phyloP scores from a whole-genome alignment of 2,113 vertebrate species.

The Eulemur macaco region DNA sequence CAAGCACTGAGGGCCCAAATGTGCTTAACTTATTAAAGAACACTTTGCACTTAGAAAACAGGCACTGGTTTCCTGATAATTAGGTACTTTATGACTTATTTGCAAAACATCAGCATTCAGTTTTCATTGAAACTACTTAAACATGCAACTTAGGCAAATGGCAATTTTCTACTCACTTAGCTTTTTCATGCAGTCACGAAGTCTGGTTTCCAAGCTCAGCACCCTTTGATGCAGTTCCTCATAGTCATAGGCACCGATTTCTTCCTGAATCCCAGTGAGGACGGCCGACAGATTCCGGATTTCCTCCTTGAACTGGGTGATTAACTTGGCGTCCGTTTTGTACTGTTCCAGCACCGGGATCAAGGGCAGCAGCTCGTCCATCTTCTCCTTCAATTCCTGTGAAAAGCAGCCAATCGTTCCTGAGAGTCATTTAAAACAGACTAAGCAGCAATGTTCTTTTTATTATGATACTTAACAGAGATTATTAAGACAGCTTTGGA shows the following conservation, averaged over 20 bases:
- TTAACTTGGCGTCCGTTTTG: slow-evolving; percentile 96
- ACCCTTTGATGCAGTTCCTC: slow-evolving; percentile 96
- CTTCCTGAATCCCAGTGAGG: slow-evolving; percentile 95
- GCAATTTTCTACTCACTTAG: slow-evolving; percentile 91
- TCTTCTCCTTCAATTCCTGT: slow-evolving; percentile 97
- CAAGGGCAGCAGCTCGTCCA: slow-evolving; percentile 96
- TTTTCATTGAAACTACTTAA: not conserved
- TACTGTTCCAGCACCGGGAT: slow-evolving; percentile 99
- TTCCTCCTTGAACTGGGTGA: slow-evolving; percentile 98
- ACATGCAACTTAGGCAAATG: not conserved
- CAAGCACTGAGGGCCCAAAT: not conserved
- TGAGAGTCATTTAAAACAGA: slow-evolving; percentile 58
- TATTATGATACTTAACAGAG: slow-evolving; percentile 18
- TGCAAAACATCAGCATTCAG: not conserved
- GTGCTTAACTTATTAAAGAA: not conserved
- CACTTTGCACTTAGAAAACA: not conserved
- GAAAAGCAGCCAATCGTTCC: slow-evolving; percentile 45
- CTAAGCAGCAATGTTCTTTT: not conserved
- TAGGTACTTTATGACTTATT: not conserved
- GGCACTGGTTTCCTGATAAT: not conserved
- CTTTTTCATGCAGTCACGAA: slow-evolving; percentile 98
- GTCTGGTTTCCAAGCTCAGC: slow-evolving; percentile 92
- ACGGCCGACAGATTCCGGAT: slow-evolving; percentile 95
- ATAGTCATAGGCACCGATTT: slow-evolving; percentile 97
- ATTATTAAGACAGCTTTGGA: slow-evolving; percentile 50